A percentile compares a stretch with the other conserved stretches of the same genome.
These are phyloP conservation scores for Metaphire vulgaris DNA, from an alignment of 1,140 invertebrate species.

Conservation along the genomic window DNA sequence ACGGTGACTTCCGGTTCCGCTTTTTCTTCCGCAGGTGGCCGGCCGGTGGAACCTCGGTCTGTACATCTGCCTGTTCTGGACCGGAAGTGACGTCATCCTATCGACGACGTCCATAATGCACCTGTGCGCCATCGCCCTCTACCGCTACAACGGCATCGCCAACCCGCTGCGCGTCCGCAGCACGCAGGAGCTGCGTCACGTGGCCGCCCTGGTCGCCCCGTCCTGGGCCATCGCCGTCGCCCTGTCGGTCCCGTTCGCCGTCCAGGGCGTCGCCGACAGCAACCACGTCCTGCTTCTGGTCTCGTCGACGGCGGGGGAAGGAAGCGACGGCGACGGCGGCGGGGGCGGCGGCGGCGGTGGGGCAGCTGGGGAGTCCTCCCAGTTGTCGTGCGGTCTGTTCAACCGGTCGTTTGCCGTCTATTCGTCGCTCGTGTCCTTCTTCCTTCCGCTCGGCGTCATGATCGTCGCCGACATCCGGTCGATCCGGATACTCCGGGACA, in stretches of 20 bases:
- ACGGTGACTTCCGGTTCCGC: no score
- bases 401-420: constrained; percentile 60
- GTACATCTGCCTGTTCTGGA: constrained; percentile 21
- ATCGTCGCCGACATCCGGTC: constrained; percentile 72
- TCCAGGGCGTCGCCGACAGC: constrained; percentile 5
- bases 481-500: constrained; percentile 36
- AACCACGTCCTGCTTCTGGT: not conserved
- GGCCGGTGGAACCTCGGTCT: constrained; percentile 22
- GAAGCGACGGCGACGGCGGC: not conserved
- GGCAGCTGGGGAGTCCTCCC: not conserved
- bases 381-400: constrained; percentile 27
- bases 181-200: constrained; percentile 4
- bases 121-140: constrained; percentile 26
- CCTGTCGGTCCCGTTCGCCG: constrained; percentile 16
- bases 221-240: constrained; percentile 22
- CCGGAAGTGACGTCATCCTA: constrained; percentile 28
- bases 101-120: constrained; percentile 28
- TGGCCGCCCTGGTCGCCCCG: constrained; percentile 21
- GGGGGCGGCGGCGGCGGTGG: not conserved
- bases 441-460: constrained; percentile 89
- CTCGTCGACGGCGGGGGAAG: not conserved
- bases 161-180: constrained; percentile 20
- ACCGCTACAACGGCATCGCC: constrained; percentile 27
- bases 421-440: constrained; percentile 92
- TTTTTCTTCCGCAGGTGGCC: constrained; percentile 19